Evolutionary conservation across 1,140 invertebrate species (phyloP), one percentile per base, ranked within the genome.

Genomic region (Achatina immaculata): DNA sequence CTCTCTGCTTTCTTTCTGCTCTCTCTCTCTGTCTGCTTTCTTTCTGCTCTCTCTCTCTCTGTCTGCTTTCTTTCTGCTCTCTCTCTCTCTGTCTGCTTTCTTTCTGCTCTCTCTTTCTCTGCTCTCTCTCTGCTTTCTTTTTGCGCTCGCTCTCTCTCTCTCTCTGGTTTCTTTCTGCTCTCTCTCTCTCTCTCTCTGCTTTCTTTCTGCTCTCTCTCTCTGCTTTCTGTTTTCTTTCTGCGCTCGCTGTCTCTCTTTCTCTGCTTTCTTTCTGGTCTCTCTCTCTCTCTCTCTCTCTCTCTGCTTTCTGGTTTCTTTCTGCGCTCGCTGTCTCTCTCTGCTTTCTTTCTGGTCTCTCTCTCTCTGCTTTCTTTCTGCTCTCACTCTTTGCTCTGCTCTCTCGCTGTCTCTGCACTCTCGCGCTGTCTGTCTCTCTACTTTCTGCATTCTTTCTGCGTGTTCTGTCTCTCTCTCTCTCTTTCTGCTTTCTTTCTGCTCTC

Each of bases 201-300:
- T n/a, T n/a, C n/a, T 11, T 71, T 36, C 38, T 36, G 28, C 69
- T 71, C 28, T 71, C 69, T 71, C 69, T 71, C 28, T 73, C 38
- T 73, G 38, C 36, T n/a, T n/a, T n/a, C n/a, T n/a, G n/a, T n/a
- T n/a, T n/a, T n/a, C n/a, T n/a, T n/a, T n/a, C n/a, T n/a, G n/a
- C n/a, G n/a, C n/a, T n/a, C n/a, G n/a, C n/a, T n/a, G n/a, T 73
- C 71, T 73, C 21, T 21, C 6, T 55, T n/a, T 55, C 51, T 21
- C 21, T 55, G 11, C n/a, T 24, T 55, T n/a, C 24, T n/a, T 55
- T 24, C n/a, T n/a, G 14, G 3, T 55, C 51, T 55, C 51, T 21
- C 51, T 55, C 51, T 55, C 21, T 48, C n/a, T n/a, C n/a, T n/a
- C 45, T 11, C 45, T 11, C 45, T 11, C 45, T 11, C 45, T 11